These are phyloP conservation scores for Sisor rabdophorus DNA, from an alignment of 2,113 vertebrate genomes.

Conservation along the genomic window DNA sequence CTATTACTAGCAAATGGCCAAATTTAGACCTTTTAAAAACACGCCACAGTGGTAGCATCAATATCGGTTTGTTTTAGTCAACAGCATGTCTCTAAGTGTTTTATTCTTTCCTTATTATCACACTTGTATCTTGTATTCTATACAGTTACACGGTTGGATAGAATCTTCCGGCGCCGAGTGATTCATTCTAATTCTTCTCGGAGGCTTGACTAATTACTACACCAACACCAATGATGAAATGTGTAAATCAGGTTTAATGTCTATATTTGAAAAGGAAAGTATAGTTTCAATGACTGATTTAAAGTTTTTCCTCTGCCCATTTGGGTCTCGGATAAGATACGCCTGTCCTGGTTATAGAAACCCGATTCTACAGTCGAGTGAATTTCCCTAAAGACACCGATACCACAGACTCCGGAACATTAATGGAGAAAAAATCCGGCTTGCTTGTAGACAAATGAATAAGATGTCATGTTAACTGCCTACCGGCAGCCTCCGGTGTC, in stretches of 20 bases:
- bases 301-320: neutral
- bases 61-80: neutral
- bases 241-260: slow-evolving; percentile 66
- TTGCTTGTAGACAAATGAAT: slow-evolving; percentile 73
- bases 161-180: slow-evolving; percentile 64
- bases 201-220: slow-evolving; percentile 70
- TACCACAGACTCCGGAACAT: slow-evolving; percentile 34
- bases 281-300: neutral
- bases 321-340: slow-evolving; percentile 50
- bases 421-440: slow-evolving; percentile 55
- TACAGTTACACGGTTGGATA: slow-evolving; percentile 51
- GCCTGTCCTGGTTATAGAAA: slow-evolving; percentile 38
- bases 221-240: slow-evolving; percentile 67
- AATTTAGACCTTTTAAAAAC: no score
- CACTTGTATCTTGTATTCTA: neutral
- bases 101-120: neutral
- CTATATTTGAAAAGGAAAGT: slow-evolving; percentile 56
- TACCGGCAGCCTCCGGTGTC: slow-evolving; percentile 69
- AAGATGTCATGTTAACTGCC: slow-evolving; percentile 74
- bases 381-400: slow-evolving; percentile 44
- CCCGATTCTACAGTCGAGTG: slow-evolving; percentile 17
- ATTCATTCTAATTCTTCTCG: slow-evolving; percentile 70
- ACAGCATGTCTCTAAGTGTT: neutral
- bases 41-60: neutral
- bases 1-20: neutral